Evolutionary conservation across 64 coral and sea anemone genomes (phyloP).

Genomic region (Hydrozoanthus tunicans): DNA sequence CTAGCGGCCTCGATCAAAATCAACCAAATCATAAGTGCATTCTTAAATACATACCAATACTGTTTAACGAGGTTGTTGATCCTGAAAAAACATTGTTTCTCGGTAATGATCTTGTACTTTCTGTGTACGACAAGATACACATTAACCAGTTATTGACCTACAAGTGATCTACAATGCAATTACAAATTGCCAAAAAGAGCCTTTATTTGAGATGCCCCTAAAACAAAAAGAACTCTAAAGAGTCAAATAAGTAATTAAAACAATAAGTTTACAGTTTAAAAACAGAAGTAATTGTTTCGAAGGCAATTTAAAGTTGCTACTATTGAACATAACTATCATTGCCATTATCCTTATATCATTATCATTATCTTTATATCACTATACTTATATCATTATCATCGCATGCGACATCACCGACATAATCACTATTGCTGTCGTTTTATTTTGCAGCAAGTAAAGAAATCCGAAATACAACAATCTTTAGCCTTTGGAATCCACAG

Average conservation of each 20-base stretch:
- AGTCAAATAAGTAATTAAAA: too few species aligned
- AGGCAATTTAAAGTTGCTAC: neutral
- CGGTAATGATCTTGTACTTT: slow-evolving; percentile 14
- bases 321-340: neutral
- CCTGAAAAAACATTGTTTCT: slow-evolving; percentile 70
- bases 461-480: too few species aligned
- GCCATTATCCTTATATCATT: neutral
- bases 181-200: too few species aligned
- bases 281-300: too few species aligned
- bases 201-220: too few species aligned
- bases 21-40: neutral
- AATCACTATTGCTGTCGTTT: neutral
- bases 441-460: neutral
- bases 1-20: neutral
- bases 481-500: too few species aligned
- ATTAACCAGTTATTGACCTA: neutral
- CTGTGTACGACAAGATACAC: neutral
- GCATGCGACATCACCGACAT: too few species aligned
- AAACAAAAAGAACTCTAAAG: too few species aligned
- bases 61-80: slow-evolving; percentile 80
- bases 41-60: slow-evolving; percentile 68
- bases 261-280: too few species aligned
- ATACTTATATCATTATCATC: too few species aligned
- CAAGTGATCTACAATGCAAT: too few species aligned
- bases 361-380: neutral